Base-by-base conservation (phyloP, 2,113 vertebrate species). In the Blennius ocellaris region DNA sequence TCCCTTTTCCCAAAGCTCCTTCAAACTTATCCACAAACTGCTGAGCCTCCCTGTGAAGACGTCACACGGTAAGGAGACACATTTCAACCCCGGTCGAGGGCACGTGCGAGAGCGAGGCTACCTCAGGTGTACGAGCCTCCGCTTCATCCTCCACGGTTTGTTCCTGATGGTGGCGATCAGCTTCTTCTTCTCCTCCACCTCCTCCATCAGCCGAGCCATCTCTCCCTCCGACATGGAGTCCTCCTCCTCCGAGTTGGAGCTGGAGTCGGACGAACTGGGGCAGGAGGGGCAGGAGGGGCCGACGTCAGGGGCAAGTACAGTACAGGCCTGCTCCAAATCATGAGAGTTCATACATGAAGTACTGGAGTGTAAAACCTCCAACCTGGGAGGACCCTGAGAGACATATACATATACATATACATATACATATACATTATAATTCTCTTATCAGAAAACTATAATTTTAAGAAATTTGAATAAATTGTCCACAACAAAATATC, bases 141-240 rank as follows among this genome's bases (percentile, higher is more conserved):
- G 94, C 8, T 93, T 92, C 98, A 99, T 98, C 58, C 95, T 92
- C 97, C 98, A 99, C 0, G 98, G 97, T 60, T 99, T 98, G 89
- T 90, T 98, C 82, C 97, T 93, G 85, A 99, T 95, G 59, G 85
- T 95, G 36, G 96, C 90, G 2, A 99, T 97, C 14, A 99, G 94
- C 73, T 97, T 96, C 93, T 98, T 99, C 90, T 97, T 99, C 73
- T 99, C 97, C 84, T 99, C 98, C 52, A 99, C 96, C 86, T 97
- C 95, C 88, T 99, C 97, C 94, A 94, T 96, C 68, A 99, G 89
- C 73, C 12, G 87, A 0, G 86, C 93, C 5, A 96, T 93, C 80
- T 99, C 97, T 58, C 97, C 97, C 79, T 97, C 97, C 0, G 96
- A 96, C 87, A 97, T 90, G 1, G 96, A 97, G 21, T 97, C 96